Base-by-base conservation (phyloP, 2,888 invertebrate genomes). In the Gandaritis pyraliata region DNA sequence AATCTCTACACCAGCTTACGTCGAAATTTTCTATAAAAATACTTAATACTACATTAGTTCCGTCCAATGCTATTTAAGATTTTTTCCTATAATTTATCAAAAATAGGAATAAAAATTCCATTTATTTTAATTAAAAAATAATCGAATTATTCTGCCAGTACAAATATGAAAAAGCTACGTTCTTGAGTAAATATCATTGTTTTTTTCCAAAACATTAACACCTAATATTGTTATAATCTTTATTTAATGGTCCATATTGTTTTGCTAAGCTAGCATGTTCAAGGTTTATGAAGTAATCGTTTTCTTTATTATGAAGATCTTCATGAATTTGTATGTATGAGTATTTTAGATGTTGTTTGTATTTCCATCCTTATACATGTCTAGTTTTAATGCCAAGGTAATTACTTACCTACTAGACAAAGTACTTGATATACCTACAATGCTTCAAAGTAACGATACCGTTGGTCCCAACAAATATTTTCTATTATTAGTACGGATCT, bases 191-290 rank as follows among this genome's bases (percentile, higher is more conserved):
- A 33, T 33, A 33, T 8, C 8, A 33, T 33, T 33, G 33, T 33
- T 33, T 58, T 53, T 56, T 56, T 61, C n/a, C 13, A 58, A 5
- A 48, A 51, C n/a, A 30, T 18, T 29, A 54, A 46, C 33, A 33
- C 11, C 58, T 64, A 64, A 15, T 51, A 51, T 51, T 57, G 15
- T 50, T 45, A 30, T 65, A 68, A 61, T 65, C 39, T 64, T 48
- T 60, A 56, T 62, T 53, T 68, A 66, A 65, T 64, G 65, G 65
- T 58, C 49, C 39, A 62, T 64, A 58, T 60, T 52, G 39, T 64
- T 52, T 60, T 56, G 16, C 60, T 64, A 52, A 36, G 33, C 30
- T 41, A 43, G 58, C 45, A 53, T 53, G 23, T 45, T 65, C 63
- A 67, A 66, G 66, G 68, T 64, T 46, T 58, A 50, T 55, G 23